phyloP scores from a whole-genome alignment of 2,113 vertebrate species.

The Vulpes ferrilata region DNA sequence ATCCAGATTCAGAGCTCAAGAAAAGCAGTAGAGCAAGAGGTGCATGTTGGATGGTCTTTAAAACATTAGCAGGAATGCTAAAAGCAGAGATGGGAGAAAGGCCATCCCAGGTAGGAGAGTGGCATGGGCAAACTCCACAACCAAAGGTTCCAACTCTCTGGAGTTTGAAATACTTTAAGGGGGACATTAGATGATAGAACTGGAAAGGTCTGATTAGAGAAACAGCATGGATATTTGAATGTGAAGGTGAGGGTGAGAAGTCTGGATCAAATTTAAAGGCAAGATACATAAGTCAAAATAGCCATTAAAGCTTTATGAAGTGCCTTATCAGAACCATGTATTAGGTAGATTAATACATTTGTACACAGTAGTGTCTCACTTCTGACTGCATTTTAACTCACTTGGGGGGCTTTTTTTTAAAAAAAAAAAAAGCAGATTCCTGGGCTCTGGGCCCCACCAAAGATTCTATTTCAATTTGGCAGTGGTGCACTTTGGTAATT shows the following conservation, averaged over 20 bases:
- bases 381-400: not conserved
- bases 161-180: slow-evolving; percentile 26
- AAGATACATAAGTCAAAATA: slow-evolving; percentile 31
- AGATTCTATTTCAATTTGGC: not conserved
- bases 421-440: not conserved
- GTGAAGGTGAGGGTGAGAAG: not conserved
- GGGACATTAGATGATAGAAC: not conserved
- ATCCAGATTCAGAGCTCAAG: slow-evolving; percentile 49
- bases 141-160: not conserved
- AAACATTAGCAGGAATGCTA: slow-evolving; percentile 34
- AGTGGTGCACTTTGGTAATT: not conserved
- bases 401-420: not conserved
- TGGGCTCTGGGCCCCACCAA: not conserved
- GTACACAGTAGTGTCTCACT: not conserved
- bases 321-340: not conserved
- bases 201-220: not conserved
- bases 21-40: not conserved
- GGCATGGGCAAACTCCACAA: not conserved
- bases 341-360: not conserved
- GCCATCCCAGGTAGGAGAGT: not conserved
- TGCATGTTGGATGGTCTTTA: not conserved
- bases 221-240: not conserved
- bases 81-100: slow-evolving; percentile 38
- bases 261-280: slow-evolving; percentile 27
- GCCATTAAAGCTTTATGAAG: not conserved